A percentile compares a stretch with the other conserved stretches of the same genome.
Evolutionary conservation across 2,797 vertebrate genomes (phyloP).

Genomic region (Hylomyscus alleni): DNA sequence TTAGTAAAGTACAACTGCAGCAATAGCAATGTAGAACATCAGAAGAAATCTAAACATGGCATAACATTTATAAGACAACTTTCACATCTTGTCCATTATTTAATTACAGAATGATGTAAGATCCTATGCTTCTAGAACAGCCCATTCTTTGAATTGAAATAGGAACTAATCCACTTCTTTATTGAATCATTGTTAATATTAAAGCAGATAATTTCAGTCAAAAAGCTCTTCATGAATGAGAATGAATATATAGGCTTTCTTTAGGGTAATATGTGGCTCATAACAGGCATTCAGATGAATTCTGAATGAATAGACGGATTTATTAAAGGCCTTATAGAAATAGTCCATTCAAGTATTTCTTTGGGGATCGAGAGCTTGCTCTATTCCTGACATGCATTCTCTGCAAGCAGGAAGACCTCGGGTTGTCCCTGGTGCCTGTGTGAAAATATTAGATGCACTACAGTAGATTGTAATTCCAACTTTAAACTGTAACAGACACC

Average conservation of each 20-base stretch:
- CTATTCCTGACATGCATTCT: too few species aligned
- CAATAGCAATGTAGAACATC: not conserved
- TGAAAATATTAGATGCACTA: not conserved
- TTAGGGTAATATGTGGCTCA: not conserved
- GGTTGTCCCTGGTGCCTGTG: not conserved
- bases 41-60: not conserved
- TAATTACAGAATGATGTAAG: conserved; percentile 19
- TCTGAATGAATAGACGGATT: conserved; percentile 29
- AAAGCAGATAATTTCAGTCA: conserved; percentile 27
- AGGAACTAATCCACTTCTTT: not conserved
- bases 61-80: not conserved
- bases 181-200: conserved; percentile 2
- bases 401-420: rapidly evolving
- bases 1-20: not conserved
- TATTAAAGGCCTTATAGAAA: conserved; percentile 3
- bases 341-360: not conserved
- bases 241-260: not conserved
- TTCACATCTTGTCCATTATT: not conserved
- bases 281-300: not conserved
- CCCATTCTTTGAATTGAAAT: conserved; percentile 42
- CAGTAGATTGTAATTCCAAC: not conserved
- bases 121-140: not conserved
- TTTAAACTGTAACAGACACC: too few species aligned
- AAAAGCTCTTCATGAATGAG: conserved; percentile 37
- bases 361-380: not conserved